Percentiles rank a stretch among this genome's conserved stretches.
Evolutionary conservation across 2,888 invertebrate genomes (phyloP).

Genomic region (Polymixis lichenea): DNA sequence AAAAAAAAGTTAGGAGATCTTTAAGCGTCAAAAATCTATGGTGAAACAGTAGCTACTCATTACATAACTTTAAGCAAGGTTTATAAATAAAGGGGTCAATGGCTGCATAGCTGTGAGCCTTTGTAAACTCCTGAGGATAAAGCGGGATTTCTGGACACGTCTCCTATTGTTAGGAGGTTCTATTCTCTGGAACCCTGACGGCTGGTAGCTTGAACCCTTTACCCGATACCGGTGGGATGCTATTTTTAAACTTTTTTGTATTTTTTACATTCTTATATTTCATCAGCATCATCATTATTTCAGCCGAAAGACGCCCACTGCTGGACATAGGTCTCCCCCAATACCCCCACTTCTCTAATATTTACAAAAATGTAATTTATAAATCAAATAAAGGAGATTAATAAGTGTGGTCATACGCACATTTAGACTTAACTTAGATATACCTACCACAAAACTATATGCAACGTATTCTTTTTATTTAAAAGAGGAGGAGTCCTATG

Average conservation of each 20-base stretch:
- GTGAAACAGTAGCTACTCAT: no score
- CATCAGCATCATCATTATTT: no score
- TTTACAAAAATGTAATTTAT: neutral
- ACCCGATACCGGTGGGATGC: neutral
- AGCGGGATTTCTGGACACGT: neutral
- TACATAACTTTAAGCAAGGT: no score
- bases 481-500: neutral
- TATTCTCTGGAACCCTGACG: neutral
- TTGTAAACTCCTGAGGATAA: no score
- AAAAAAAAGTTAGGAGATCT: no score
- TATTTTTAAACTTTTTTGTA: no score
- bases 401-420: neutral
- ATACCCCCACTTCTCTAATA: no score
- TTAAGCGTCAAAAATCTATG: no score
- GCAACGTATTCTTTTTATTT: neutral
- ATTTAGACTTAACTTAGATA: neutral
- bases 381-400: neutral
- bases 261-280: neutral
- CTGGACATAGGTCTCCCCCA: no score
- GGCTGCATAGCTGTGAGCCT: no score
- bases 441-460: neutral
- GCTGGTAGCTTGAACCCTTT: neutral
- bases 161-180: neutral
- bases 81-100: no score
- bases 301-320: no score